Evolutionary conservation across 1,140 invertebrate genomes (phyloP).

Genomic region (Anoplophora glabripennis): DNA sequence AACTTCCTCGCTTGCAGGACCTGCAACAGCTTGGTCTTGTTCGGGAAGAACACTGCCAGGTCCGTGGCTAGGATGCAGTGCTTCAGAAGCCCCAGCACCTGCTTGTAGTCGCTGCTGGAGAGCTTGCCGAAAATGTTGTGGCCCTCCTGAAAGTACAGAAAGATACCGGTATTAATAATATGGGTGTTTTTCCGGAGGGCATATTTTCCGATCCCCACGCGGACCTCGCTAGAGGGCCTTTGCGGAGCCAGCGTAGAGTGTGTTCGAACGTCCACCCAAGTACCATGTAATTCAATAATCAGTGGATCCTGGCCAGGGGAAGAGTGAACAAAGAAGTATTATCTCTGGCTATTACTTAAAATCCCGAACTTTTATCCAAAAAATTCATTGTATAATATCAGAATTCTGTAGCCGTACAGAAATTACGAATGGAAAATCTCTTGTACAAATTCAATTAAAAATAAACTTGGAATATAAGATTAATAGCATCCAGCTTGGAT

Average conservation of each 20-base stretch:
- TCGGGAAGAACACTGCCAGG: slow-evolving; percentile 76
- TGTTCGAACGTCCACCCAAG: too few species aligned
- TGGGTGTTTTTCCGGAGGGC: too few species aligned
- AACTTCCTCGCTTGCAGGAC: slow-evolving; percentile 59
- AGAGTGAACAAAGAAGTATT: background rate
- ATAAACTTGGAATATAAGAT: background rate
- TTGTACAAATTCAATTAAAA: too few species aligned
- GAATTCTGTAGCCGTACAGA: background rate
- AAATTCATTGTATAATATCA: too few species aligned
- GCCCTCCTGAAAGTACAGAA: slow-evolving; percentile 60
- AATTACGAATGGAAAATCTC: background rate
- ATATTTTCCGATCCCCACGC: too few species aligned
- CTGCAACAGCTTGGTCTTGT: slow-evolving; percentile 62
- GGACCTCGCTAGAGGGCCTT: too few species aligned
- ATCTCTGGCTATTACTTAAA: too few species aligned
- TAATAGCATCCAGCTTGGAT: background rate
- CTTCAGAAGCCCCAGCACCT: slow-evolving; percentile 69
- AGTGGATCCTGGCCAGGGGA: too few species aligned
- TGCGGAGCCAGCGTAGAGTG: too few species aligned
- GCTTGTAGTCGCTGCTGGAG: slow-evolving; percentile 72
- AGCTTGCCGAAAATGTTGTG: slow-evolving; percentile 78
- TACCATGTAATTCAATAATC: too few species aligned
- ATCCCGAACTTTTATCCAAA: too few species aligned
- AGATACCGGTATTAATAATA: too few species aligned
- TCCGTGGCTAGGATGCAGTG: slow-evolving; percentile 84